Percentiles rank a stretch among this genome's conserved stretches.
Conservation (phyloP, 2,113 vertebrate species). For the Aegithalos caudatus region DNA sequence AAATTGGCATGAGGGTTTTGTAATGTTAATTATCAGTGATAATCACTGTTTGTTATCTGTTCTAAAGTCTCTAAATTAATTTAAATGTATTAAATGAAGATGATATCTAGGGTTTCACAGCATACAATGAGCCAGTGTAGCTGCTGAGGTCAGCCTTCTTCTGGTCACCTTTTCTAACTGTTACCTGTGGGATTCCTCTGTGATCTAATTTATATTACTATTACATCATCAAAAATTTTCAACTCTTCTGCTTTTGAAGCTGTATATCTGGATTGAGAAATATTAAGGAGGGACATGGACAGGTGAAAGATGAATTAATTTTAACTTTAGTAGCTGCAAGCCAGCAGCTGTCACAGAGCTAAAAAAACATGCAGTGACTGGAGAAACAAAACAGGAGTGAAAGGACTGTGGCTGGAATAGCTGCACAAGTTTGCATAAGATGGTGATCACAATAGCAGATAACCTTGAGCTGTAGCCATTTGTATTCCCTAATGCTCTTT, state of each 20-base stretch:
- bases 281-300: background rate
- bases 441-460: background rate
- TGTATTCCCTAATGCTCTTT: background rate
- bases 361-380: background rate
- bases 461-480: background rate
- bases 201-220: background rate
- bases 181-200: background rate
- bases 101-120: background rate
- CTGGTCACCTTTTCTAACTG: background rate
- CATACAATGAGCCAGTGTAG: accelerated
- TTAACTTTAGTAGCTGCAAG: background rate
- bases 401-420: background rate
- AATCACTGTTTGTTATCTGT: background rate
- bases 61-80: background rate
- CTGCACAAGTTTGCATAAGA: background rate
- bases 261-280: background rate
- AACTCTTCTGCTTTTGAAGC: background rate
- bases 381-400: background rate
- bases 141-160: background rate
- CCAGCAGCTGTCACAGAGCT: background rate
- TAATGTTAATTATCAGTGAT: background rate
- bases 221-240: background rate
- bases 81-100: background rate
- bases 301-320: background rate
- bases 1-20: background rate